A percentile compares a stretch with the other conserved stretches of the same genome.
phyloP scores from a whole-genome alignment of 2,797 vertebrate species.

The Capromys pilorides region DNA sequence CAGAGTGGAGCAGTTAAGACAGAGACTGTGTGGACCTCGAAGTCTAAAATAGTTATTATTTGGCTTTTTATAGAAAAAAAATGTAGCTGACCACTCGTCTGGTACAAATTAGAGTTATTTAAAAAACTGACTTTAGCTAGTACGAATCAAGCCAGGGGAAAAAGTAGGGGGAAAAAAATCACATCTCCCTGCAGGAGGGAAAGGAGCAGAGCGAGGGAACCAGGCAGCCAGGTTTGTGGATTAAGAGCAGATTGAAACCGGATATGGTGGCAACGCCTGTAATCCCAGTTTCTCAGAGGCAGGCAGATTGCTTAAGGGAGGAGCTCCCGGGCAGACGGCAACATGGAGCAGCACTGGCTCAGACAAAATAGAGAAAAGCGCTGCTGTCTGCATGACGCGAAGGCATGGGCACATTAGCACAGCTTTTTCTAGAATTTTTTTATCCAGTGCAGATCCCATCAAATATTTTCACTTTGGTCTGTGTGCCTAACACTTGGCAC shows the following conservation, averaged over 20 bases:
- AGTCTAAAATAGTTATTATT: conserved; percentile 26
- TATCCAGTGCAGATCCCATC: not conserved
- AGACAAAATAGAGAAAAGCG: not conserved
- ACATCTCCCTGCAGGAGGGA: not conserved
- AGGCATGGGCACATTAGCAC: not conserved
- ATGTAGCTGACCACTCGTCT: not conserved
- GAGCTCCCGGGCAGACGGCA: not conserved
- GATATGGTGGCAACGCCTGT: not conserved
- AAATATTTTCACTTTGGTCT: not conserved
- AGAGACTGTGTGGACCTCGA: not conserved
- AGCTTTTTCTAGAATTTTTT: not conserved
- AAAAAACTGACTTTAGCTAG: not conserved
- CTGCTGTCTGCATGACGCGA: not conserved
- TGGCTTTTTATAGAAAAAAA: not conserved
- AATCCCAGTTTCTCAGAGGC: not conserved
- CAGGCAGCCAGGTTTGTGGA: not conserved
- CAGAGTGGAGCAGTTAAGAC: not conserved
- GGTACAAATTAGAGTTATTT: not conserved
- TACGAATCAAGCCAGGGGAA: not conserved
- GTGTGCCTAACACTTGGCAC: not conserved
- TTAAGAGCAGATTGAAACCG: not conserved
- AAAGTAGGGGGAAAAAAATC: not conserved
- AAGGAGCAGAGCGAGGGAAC: not conserved
- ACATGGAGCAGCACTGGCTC: not conserved
- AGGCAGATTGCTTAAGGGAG: not conserved